Conservation (phyloP, 2,888 invertebrate genomes). For the Heliconius charithonia region DNA sequence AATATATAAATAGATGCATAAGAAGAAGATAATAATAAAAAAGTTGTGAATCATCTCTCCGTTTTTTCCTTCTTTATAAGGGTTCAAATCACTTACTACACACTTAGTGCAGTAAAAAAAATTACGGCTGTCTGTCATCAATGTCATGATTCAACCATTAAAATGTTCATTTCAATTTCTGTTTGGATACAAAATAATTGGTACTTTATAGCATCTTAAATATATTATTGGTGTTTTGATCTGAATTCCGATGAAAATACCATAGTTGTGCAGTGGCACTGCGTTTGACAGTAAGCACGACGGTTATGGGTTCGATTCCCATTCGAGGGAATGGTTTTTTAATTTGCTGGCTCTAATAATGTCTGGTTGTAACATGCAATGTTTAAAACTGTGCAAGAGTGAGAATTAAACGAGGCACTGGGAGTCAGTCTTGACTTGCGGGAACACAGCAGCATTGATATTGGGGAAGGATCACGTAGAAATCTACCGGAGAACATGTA, state of each 20-base stretch:
- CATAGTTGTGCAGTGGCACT: too few species aligned
- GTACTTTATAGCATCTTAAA: background rate
- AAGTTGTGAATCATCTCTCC: background rate
- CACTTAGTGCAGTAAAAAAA: background rate
- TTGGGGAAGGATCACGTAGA: background rate
- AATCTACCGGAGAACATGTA: background rate
- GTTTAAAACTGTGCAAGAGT: background rate
- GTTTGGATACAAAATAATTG: conserved; percentile 15
- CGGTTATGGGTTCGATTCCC: too few species aligned
- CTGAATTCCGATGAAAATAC: background rate
- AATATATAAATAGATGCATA: background rate
- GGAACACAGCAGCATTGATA: too few species aligned
- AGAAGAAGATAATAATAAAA: background rate
- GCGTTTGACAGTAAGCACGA: background rate
- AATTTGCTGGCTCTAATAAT: background rate
- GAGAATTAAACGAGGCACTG: too few species aligned
- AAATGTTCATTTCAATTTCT: conserved; percentile 23
- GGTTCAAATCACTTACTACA: too few species aligned
- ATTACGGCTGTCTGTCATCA: background rate
- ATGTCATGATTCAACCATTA: background rate
- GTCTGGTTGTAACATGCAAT: background rate
- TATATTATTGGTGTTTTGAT: background rate
- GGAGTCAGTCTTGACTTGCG: too few species aligned
- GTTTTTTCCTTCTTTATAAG: background rate
- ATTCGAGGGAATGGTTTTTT: background rate